Evolutionary conservation across 2,888 invertebrate genomes (phyloP), one percentile per base, ranked within the genome.

Genomic region (Clitarchus hookeri): DNA sequence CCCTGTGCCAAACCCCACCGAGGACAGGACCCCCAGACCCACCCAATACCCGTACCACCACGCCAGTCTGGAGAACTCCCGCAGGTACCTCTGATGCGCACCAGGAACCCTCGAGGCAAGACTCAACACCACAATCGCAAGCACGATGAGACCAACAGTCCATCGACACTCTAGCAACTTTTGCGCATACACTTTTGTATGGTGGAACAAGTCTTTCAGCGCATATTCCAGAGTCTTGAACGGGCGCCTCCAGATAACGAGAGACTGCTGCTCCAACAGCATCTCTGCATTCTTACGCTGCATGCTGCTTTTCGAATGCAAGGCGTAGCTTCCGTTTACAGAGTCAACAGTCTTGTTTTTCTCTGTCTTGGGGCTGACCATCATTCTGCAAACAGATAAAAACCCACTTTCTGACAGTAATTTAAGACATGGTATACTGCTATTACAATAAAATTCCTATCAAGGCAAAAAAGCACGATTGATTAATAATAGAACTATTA

Each of bases 1-100:
- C 0, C 99, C 99, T 0, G 99, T 99, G 79, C 99, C 99, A 85
- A 99, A 94, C 0, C 99, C 99, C 86, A 99, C 98, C 0, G 99
- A 99, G 79, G 99, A 99, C 89, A 99, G 94, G 78, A 99, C 96
- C 25, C 99, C 99, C 84, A 99, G 94, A 19, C 97, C 95, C 88
- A 98, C 93, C 98, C 98, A 99, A 93, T 98, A 98, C 23, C 95
- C 92, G 93, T 95, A 96, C 96, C 97, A 97, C 84, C 95, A n/a
- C 16, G 84, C 79, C 85, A 87, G 54, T n/a, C 86, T 87, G 16
- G 86, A 85, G 54, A 88, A 84, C 54, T 77, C 48, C 9, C 53
- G 53, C 53, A 87, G 36, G 78, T 86, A 87, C 88, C 36, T 19
- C 44, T 82, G 82, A n/a, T 82, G 82, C 27, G 36, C 36, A 27